A percentile compares a stretch with the other conserved stretches of the same genome.
These are phyloP conservation scores for Macrotus californicus DNA, from an alignment of 2,113 vertebrate genomes.

Conservation along the genomic window DNA sequence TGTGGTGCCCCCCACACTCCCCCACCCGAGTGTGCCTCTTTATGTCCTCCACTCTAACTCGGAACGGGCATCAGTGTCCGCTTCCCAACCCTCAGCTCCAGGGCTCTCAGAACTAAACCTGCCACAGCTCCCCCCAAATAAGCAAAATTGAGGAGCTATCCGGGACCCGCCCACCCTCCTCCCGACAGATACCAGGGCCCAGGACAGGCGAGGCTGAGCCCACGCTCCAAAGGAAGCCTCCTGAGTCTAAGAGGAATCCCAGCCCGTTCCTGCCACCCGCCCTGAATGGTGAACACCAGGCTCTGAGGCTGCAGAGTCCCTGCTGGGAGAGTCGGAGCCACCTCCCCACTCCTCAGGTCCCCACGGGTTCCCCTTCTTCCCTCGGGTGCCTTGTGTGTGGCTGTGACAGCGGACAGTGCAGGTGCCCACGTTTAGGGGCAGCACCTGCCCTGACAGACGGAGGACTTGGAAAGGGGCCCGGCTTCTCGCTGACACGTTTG, in stretches of 20 bases:
- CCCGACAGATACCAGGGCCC: background rate
- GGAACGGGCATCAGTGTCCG: background rate
- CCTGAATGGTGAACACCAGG: background rate
- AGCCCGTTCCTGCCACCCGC: no score
- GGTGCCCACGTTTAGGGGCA: background rate
- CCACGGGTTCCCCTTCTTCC: background rate
- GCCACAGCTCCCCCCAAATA: background rate
- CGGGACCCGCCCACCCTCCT: background rate
- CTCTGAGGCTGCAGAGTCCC: background rate
- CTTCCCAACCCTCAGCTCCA: background rate
- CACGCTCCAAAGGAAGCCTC: background rate
- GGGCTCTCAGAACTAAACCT: background rate
- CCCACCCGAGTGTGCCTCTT: background rate
- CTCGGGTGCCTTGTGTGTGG: no score
- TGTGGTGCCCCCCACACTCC: background rate
- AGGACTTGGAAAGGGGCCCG: background rate
- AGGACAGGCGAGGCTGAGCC: background rate
- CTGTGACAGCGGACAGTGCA: background rate
- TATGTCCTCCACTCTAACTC: background rate
- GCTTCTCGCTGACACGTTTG: background rate
- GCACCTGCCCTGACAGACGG: no score
- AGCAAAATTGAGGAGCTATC: background rate
- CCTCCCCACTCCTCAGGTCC: background rate
- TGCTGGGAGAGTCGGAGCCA: background rate
- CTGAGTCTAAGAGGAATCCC: background rate